These are phyloP conservation scores for Myioborus melanocephalus DNA, from an alignment of 2,797 vertebrate genomes.

Conservation along the genomic window DNA sequence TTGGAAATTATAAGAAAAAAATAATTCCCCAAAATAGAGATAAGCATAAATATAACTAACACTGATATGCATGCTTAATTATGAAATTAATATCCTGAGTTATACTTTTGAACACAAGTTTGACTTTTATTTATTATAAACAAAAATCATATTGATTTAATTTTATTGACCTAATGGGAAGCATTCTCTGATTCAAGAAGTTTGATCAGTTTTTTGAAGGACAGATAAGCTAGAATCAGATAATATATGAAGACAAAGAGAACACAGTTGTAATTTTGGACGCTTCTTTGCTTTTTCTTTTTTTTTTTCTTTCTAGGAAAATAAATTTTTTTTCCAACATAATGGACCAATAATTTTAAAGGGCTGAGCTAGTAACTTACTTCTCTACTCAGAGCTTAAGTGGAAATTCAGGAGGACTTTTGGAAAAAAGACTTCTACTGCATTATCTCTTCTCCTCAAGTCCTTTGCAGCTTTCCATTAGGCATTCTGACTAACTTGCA, in stretches of 20 bases:
- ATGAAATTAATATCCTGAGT: not conserved
- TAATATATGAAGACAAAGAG: not conserved
- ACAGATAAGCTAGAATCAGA: not conserved
- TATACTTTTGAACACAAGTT: not conserved
- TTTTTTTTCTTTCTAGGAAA: not conserved
- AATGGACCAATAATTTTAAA: not conserved
- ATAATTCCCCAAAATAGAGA: rapidly evolving
- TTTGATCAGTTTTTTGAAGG: not conserved
- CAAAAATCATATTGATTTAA: not conserved
- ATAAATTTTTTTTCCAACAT: not conserved
- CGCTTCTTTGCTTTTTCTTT: rapidly evolving
- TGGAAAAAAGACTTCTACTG: not conserved
- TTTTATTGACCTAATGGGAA: not conserved
- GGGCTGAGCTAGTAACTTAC: not conserved
- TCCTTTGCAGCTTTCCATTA: not conserved
- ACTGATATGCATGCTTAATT: not conserved
- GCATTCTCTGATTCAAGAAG: not conserved
- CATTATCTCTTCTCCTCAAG: not conserved
- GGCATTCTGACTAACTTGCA: not conserved
- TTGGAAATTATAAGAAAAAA: not conserved
- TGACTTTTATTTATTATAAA: not conserved
- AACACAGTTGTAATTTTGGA: not conserved
- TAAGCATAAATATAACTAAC: not conserved
- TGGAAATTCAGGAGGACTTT: not conserved
- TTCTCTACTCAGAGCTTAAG: not conserved